Conservation (phyloP, 2,113 vertebrate genomes). For the Ochotona curzoniae region DNA sequence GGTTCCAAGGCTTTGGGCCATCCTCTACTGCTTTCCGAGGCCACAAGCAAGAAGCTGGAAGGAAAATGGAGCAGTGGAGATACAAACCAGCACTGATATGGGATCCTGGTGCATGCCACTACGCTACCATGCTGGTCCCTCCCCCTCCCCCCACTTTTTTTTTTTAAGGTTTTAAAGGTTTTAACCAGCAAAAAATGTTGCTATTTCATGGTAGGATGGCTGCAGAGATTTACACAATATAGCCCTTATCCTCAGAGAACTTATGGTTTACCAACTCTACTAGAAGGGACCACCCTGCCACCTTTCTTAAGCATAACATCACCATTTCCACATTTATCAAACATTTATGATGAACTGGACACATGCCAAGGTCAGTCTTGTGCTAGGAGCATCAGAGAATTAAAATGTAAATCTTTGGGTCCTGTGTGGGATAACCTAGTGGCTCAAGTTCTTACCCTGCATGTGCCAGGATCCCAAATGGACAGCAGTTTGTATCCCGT, state of each 20-base stretch:
- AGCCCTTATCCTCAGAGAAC: background rate
- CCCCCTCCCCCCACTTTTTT: background rate
- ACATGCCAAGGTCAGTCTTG: background rate
- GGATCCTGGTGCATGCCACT: too few species aligned
- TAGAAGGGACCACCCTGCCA: background rate
- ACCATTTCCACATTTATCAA: background rate
- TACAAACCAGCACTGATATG: too few species aligned
- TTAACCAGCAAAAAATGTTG: slow-evolving; percentile 21
- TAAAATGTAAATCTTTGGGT: background rate
- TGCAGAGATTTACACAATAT: background rate
- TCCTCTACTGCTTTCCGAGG: too few species aligned
- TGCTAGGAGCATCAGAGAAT: background rate
- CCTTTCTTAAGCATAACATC: background rate
- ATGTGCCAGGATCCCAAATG: too few species aligned
- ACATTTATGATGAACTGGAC: background rate
- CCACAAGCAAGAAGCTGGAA: too few species aligned
- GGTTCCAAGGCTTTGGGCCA: too few species aligned
- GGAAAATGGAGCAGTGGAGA: too few species aligned
- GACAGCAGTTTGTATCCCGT: too few species aligned
- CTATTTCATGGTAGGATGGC: background rate
- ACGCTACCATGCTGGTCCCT: background rate
- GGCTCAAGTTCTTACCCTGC: too few species aligned
- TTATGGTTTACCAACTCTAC: slow-evolving; percentile 1
- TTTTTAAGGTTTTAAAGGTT: background rate
- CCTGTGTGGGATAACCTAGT: too few species aligned